These are phyloP conservation scores for Chrysoperla carnea DNA, from an alignment of 1,140 invertebrate genomes.

Conservation along the genomic window DNA sequence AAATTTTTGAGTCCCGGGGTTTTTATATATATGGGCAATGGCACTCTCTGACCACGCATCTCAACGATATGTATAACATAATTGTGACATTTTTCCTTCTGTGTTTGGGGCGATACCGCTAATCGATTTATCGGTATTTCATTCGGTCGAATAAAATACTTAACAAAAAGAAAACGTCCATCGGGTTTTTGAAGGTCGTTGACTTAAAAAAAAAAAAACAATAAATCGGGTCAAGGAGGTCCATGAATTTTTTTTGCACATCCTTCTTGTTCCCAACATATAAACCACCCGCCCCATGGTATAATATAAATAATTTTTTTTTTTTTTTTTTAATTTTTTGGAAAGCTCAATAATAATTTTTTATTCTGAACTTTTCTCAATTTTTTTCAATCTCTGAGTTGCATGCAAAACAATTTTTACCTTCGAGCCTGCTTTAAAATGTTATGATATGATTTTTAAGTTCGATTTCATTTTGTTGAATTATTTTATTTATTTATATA, in stretches of 20 bases:
- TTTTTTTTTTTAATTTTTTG: too few species aligned
- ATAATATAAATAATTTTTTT: too few species aligned
- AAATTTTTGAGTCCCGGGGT: conserved; percentile 19
- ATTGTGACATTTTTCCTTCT: conserved; percentile 50
- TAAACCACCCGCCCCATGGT: too few species aligned
- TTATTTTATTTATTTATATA: conserved; percentile 32
- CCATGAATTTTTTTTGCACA: conserved; percentile 21
- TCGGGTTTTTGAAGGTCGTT: conserved; percentile 39
- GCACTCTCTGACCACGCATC: conserved; percentile 12
- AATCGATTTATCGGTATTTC: conserved; percentile 7
- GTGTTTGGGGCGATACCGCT: conserved; percentile 40
- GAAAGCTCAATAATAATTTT: too few species aligned
- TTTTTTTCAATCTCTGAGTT: conserved; percentile 16
- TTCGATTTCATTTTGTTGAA: conserved; percentile 26
- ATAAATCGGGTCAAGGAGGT: background rate
- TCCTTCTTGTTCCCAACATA: conserved; percentile 12
- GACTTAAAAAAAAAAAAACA: too few species aligned
- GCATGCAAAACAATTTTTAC: conserved; percentile 36
- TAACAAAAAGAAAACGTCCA: conserved; percentile 26
- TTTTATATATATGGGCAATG: conserved; percentile 9
- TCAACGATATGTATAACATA: conserved; percentile 12
- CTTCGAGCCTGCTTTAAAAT: conserved; percentile 14
- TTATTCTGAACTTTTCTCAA: conserved; percentile 6
- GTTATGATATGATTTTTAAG: conserved; percentile 8
- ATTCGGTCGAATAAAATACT: conserved; percentile 13